Evolutionary conservation across 2,797 vertebrate genomes (phyloP).

Genomic region (Pterois miles): DNA sequence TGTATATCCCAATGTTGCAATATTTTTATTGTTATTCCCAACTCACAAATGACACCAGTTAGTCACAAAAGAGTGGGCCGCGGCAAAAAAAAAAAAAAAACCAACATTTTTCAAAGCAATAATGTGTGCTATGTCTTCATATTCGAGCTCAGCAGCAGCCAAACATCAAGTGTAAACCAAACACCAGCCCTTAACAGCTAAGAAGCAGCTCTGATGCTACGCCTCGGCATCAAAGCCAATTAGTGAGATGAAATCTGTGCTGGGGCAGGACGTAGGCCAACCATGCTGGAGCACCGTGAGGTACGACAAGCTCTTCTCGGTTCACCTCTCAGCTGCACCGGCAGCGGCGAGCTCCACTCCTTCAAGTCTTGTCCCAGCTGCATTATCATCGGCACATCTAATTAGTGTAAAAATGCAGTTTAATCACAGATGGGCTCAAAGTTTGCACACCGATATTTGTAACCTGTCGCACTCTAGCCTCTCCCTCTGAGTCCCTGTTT

Average conservation of each 20-base stretch:
- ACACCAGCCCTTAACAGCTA: conserved; percentile 13
- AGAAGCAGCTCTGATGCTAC: conserved; percentile 12
- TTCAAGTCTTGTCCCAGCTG: conserved; percentile 50
- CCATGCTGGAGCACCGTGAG: conserved; percentile 1
- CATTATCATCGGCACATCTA: conserved; percentile 60
- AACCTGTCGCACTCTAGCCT: conserved; percentile 8
- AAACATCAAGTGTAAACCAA: conserved; percentile 2
- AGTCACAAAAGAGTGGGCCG: conserved; percentile 30
- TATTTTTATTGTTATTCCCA: conserved; percentile 12
- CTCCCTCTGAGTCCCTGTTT: background rate
- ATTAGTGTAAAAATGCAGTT: conserved; percentile 72
- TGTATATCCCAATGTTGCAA: background rate
- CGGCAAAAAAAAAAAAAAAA: conserved; percentile 21
- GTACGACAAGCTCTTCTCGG: conserved; percentile 9
- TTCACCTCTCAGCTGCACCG: conserved; percentile 51
- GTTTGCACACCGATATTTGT: conserved; percentile 43
- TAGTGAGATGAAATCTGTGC: conserved; percentile 32
- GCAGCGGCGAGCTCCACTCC: conserved; percentile 14
- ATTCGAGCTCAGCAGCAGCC: conserved; percentile 1
- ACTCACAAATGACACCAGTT: conserved; percentile 31
- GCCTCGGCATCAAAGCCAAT: conserved; percentile 45
- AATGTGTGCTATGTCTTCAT: conserved; percentile 30
- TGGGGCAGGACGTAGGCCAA: conserved; percentile 9
- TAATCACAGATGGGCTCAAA: conserved; percentile 66
- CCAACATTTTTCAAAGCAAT: conserved; percentile 38